Conservation (phyloP, 2,888 invertebrate species). For the Chamaedrilus cognettii region DNA sequence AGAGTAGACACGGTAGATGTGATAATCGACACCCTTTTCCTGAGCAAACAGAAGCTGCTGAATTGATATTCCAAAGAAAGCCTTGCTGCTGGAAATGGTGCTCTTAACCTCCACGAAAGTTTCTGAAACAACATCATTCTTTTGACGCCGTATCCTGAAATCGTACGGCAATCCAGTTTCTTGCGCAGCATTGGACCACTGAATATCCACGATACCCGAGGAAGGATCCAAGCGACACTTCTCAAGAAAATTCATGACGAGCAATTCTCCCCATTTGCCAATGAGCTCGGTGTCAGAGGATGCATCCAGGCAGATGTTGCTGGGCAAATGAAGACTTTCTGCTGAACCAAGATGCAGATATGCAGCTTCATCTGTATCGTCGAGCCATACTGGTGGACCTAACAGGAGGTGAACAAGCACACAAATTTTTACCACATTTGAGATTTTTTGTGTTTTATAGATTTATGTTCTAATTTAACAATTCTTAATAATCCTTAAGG, state of each 20-base stretch:
- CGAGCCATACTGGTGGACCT: constrained; percentile 48
- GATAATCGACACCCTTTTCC: constrained; percentile 44
- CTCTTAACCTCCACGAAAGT: constrained; percentile 48
- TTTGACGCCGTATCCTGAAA: constrained; percentile 42
- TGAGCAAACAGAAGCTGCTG: constrained; percentile 51
- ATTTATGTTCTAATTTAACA: too few species aligned
- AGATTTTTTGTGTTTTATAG: too few species aligned
- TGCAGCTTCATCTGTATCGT: constrained; percentile 42
- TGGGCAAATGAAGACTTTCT: constrained; percentile 32
- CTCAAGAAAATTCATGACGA: constrained; percentile 48
- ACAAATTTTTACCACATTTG: too few species aligned
- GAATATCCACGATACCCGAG: constrained; percentile 29
- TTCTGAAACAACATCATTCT: not conserved
- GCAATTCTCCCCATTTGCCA: constrained; percentile 51
- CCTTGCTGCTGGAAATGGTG: constrained; percentile 46
- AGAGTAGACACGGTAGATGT: constrained; percentile 53
- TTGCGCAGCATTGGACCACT: constrained; percentile 44
- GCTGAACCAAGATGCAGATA: constrained; percentile 45
- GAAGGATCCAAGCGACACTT: not conserved
- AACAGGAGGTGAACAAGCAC: too few species aligned
- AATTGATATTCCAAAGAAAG: constrained; percentile 52
- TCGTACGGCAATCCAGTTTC: constrained; percentile 51
- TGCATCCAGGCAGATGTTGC: constrained; percentile 18
- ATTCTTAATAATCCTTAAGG: too few species aligned
- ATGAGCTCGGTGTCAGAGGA: constrained; percentile 33